Evolutionary conservation across 1,140 invertebrate species (phyloP).

Genomic region (Ostrea edulis): DNA sequence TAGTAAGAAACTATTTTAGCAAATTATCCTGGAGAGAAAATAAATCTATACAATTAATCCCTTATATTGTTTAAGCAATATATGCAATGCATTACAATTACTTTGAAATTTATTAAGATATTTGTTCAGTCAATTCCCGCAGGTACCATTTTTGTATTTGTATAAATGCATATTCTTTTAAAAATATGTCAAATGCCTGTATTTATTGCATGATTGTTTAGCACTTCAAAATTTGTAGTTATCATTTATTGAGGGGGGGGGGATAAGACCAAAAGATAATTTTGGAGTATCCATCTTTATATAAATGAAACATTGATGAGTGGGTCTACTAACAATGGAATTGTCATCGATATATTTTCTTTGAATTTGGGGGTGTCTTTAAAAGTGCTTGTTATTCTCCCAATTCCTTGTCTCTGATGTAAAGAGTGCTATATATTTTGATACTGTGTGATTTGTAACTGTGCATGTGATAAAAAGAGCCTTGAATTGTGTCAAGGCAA

Average conservation of each 20-base stretch:
- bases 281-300: too few relatives aligned
- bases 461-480: neutral
- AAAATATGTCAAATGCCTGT: neutral
- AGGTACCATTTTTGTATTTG: neutral
- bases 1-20: neutral
- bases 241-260: neutral
- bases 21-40: too few relatives aligned
- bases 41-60: neutral
- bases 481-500: neutral
- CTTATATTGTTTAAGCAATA: neutral
- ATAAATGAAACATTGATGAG: too few relatives aligned
- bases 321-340: too few relatives aligned
- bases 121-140: neutral
- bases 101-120: neutral
- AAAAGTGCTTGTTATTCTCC: neutral
- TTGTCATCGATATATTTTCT: neutral
- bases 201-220: constrained; percentile 3
- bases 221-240: neutral
- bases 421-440: constrained; percentile 15
- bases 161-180: neutral
- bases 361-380: neutral
- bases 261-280: too few relatives aligned
- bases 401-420: neutral
- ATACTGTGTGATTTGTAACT: neutral
- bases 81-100: neutral